Evolutionary conservation across 2,888 invertebrate genomes (phyloP), one percentile per base, ranked within the genome.

Genomic region (Coenonympha glycerion): DNA sequence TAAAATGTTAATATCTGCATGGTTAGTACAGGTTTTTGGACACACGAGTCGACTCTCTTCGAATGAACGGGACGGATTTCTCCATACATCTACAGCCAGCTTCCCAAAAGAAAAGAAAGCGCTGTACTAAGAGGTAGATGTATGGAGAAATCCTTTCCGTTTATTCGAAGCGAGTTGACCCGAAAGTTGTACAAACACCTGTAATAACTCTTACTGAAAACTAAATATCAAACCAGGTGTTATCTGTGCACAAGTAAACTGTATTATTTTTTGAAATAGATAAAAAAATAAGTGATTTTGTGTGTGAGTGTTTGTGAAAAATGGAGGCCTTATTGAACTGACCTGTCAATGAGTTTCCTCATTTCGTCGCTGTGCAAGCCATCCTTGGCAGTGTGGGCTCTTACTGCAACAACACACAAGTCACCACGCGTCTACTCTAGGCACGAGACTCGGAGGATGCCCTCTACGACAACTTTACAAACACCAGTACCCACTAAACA

Each of bases 341-440:
- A 96, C 96, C 95, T 96, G 92, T 96, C 96, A 90, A 96, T 94
- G 90, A 96, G 94, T 92, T 95, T 96, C 90, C 96, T 93, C 94
- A 96, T 95, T 92, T 96, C 96, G 91, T 96, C 96, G 89, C 93
- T 94, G 89, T 94, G 92, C 92, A 95, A 92, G 90, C 93, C 94
- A 92, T 95, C 95, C 94, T 95, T 95, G 90, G 89, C 88, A 80
- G 88, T 89, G 79, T 90, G 90, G 79, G 90, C 90, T 86, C 90
- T 89, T 80, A 90, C 90, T 88, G 90, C 82, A 88, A 88, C 84
- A 87, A 87, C 81, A 84, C 76, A 84, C 79, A 83, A 79, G 79
- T 84, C 84, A 86, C 86, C 81, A 78, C 79, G 79, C 73, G 74
- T 81, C 84, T 84, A 85, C 76, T 61, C 85, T 84, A 83, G 75